Evolutionary conservation across 2,888 invertebrate genomes (phyloP).

Genomic region (Epicampocera succincta): DNA sequence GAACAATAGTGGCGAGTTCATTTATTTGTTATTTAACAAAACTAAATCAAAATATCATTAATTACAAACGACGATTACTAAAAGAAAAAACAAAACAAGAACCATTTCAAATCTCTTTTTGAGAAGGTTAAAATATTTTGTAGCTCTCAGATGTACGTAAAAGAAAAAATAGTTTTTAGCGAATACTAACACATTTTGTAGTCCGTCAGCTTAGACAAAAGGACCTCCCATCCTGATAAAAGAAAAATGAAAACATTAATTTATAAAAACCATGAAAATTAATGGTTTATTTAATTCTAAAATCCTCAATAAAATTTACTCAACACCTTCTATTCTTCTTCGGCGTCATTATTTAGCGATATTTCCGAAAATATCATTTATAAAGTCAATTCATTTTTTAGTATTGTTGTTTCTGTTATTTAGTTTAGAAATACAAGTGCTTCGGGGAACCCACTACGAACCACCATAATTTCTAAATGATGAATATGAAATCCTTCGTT

Average conservation of each 20-base stretch:
- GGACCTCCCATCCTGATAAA: conserved; percentile 49
- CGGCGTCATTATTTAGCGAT: conserved; percentile 61
- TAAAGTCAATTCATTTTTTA: conserved; percentile 33
- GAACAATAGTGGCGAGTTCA: conserved; percentile 41
- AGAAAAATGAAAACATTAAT: conserved; percentile 32
- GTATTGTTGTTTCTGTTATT: neutral
- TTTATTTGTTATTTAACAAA: conserved; percentile 48
- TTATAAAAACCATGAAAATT: conserved; percentile 57
- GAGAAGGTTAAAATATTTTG: conserved; percentile 35
- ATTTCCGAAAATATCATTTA: conserved; percentile 67
- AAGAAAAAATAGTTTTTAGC: conserved; percentile 24
- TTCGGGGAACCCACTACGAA: conserved; percentile 28
- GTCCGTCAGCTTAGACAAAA: conserved; percentile 9
- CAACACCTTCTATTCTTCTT: conserved; percentile 64
- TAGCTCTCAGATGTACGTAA: conserved; percentile 27
- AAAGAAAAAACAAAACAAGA: conserved; percentile 8
- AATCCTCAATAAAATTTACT: conserved; percentile 41
- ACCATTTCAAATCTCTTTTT: conserved; percentile 32
- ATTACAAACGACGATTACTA: conserved; percentile 58
- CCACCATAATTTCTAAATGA: conserved; percentile 14
- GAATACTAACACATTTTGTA: conserved; percentile 10
- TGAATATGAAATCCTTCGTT: conserved; percentile 50
- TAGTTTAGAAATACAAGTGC: conserved; percentile 35
- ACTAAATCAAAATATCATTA: conserved; percentile 68
- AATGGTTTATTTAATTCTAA: conserved; percentile 48